Conservation (phyloP, 2,888 invertebrate genomes). For the Melieria picta region DNA sequence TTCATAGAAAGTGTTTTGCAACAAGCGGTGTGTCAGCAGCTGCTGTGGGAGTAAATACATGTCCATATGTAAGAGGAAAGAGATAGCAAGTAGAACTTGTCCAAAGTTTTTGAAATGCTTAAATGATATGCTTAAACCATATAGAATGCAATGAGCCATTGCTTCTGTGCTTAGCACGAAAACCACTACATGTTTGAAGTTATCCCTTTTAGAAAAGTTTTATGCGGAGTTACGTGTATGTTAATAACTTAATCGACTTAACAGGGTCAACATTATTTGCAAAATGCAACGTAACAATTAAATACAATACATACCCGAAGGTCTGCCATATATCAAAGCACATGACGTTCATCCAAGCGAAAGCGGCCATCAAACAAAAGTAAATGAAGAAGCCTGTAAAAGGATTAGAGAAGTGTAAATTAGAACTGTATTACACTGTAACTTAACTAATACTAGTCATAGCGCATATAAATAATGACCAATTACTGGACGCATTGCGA, state of each 20-base stretch:
- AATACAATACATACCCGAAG: slow-evolving; percentile 71
- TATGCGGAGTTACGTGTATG: background rate
- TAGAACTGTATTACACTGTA: background rate
- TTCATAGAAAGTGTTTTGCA: too few relatives aligned
- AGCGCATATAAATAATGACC: background rate
- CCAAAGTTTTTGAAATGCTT: too few relatives aligned
- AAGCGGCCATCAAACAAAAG: slow-evolving; percentile 76
- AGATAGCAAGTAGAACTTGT: too few relatives aligned
- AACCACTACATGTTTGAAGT: background rate
- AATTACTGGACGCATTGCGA: background rate
- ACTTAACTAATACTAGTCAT: background rate
- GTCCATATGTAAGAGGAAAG: too few relatives aligned
- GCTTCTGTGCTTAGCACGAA: background rate
- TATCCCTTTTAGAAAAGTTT: background rate
- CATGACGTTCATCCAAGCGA: slow-evolving; percentile 82
- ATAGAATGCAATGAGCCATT: too few relatives aligned
- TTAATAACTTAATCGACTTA: too few relatives aligned
- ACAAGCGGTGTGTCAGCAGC: too few relatives aligned
- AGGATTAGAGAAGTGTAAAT: background rate
- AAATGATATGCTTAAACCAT: too few relatives aligned
- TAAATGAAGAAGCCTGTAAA: slow-evolving; percentile 73
- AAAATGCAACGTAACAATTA: background rate
- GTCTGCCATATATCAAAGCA: slow-evolving; percentile 86
- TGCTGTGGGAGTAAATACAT: too few relatives aligned
- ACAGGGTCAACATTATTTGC: too few relatives aligned